A percentile compares a stretch with the other conserved stretches of the same genome.
phyloP scores from a whole-genome alignment of 2,888 invertebrate genomes.

The Limnephilus marmoratus region DNA sequence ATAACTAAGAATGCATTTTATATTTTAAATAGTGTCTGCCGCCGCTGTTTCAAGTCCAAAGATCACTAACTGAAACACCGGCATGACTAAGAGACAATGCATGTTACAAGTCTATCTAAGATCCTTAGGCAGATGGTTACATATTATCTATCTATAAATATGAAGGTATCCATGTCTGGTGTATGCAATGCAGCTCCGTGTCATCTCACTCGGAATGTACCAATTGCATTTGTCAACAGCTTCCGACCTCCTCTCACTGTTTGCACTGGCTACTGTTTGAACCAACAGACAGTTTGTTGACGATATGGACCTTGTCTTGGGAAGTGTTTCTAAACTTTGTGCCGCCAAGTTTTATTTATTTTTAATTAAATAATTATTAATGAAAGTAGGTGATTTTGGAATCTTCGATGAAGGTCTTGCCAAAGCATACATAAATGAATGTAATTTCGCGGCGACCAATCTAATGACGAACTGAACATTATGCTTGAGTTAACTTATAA shows the following conservation, averaged over 20 bases:
- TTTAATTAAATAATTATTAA: not conserved
- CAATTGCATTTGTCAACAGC: constrained; percentile 29
- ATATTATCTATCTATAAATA: not conserved
- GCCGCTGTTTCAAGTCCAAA: not conserved
- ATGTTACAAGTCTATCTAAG: not conserved
- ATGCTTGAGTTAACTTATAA: no score
- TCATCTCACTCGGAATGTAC: constrained; percentile 32
- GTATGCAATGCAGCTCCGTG: not conserved
- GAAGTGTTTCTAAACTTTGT: not conserved
- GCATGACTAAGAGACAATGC: not conserved
- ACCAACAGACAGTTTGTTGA: not conserved
- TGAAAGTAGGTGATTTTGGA: no score
- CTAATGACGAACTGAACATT: no score
- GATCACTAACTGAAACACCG: not conserved
- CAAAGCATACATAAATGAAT: no score
- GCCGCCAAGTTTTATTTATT: not conserved
- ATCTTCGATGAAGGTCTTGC: no score
- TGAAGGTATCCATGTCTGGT: not conserved
- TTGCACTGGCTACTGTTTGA: constrained; percentile 4
- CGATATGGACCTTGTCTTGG: not conserved
- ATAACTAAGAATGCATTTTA: no score
- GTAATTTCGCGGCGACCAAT: no score
- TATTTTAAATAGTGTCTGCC: no score
- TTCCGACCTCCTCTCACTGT: constrained; percentile 37
- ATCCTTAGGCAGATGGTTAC: not conserved